phyloP scores from a whole-genome alignment of 2,113 vertebrate species.

The Pterocles orientalis region DNA sequence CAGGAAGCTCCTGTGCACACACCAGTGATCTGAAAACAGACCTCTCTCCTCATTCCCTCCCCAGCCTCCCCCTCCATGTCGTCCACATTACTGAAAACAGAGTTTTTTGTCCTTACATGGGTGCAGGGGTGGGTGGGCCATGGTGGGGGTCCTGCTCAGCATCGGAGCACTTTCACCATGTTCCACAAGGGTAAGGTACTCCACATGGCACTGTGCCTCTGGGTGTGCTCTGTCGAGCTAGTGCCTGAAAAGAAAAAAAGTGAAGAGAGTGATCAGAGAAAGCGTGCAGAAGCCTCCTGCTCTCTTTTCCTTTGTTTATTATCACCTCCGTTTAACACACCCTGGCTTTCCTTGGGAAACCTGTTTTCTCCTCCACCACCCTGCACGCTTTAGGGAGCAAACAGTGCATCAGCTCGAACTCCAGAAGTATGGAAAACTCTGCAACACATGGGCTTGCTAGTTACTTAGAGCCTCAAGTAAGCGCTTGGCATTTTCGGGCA shows the following conservation, averaged over 20 bases:
- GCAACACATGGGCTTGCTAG: neutral
- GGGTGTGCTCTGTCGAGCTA: neutral
- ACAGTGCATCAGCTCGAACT: neutral
- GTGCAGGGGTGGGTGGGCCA: neutral
- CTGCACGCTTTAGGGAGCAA: neutral
- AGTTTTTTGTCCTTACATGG: neutral
- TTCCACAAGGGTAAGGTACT: neutral
- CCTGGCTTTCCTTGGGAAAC: neutral
- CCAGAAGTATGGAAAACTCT: neutral
- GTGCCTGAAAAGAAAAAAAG: neutral
- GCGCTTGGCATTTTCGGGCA: neutral
- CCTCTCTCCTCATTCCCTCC: neutral
- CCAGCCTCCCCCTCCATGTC: neutral
- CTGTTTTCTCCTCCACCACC: neutral
- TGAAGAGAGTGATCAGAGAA: neutral
- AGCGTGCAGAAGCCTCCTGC: neutral
- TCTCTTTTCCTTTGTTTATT: neutral
- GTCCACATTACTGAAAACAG: neutral
- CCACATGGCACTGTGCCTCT: neutral
- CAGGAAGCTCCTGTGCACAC: neutral
- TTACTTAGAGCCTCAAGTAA: neutral
- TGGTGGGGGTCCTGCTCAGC: neutral
- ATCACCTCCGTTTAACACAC: neutral
- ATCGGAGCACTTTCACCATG: neutral
- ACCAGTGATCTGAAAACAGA: neutral